Conservation (phyloP, 2,113 vertebrate species). For the Pachyramphus minor region DNA sequence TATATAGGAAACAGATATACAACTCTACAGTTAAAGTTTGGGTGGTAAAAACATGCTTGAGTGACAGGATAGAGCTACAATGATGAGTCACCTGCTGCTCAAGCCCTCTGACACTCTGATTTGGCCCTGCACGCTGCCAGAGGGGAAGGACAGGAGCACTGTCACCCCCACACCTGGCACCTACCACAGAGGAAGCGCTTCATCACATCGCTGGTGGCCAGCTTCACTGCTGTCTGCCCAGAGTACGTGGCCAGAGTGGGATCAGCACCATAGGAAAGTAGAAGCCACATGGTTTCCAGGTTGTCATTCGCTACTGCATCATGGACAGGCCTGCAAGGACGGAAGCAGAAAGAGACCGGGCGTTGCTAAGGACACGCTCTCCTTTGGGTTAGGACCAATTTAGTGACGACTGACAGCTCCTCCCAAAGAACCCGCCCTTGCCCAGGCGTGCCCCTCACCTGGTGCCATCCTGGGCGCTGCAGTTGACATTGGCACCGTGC, state of each 20-base stretch:
- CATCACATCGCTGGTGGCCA: slow-evolving; percentile 91
- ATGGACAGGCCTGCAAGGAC: slow-evolving; percentile 85
- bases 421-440: accelerated
- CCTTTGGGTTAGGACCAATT: background rate
- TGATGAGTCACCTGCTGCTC: background rate
- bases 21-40: background rate
- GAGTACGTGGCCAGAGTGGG: slow-evolving; percentile 97
- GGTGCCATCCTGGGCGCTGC: slow-evolving; percentile 95
- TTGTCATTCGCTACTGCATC: slow-evolving; percentile 96
- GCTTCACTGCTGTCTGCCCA: slow-evolving; percentile 91
- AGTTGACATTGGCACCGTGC: slow-evolving; percentile 96
- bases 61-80: background rate
- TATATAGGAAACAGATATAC: background rate
- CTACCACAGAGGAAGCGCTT: slow-evolving; percentile 91
- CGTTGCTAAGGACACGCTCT: background rate
- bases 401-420: accelerated
- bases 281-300: slow-evolving; percentile 92
- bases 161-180: background rate
- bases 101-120: background rate
- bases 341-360: background rate
- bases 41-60: background rate
- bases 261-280: slow-evolving; percentile 95
- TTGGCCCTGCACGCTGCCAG: background rate
- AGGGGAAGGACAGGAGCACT: background rate
- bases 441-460: slow-evolving; percentile 64